phyloP scores from a whole-genome alignment of 2,113 vertebrate genomes.

The Pollachius pollachius region DNA sequence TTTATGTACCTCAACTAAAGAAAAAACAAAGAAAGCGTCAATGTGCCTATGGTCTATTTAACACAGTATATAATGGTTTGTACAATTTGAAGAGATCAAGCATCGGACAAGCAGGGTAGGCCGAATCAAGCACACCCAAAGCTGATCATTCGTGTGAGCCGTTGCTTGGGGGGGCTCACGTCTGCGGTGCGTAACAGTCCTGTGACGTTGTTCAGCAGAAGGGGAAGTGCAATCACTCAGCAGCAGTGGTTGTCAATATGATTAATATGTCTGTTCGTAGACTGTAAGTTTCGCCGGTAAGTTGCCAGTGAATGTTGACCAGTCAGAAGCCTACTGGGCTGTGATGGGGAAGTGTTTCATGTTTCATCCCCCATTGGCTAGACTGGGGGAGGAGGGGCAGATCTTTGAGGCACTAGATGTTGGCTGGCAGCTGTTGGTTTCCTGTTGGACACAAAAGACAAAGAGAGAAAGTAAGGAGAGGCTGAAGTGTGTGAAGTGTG shows the following conservation, averaged over 20 bases:
- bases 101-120: not conserved
- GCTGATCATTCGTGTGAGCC: slow-evolving; percentile 17
- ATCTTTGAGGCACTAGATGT: slow-evolving; percentile 74
- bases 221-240: slow-evolving; percentile 26
- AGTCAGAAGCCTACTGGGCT: too few species aligned
- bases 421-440: slow-evolving; percentile 62
- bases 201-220: slow-evolving; percentile 38
- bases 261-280: too few species aligned
- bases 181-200: slow-evolving; percentile 44
- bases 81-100: slow-evolving; percentile 17
- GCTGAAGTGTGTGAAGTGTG: too few species aligned
- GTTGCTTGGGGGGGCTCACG: too few species aligned
- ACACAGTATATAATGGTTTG: slow-evolving; percentile 25
- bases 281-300: not conserved
- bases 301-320: not conserved
- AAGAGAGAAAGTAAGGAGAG: not conserved
- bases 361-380: slow-evolving; percentile 42
- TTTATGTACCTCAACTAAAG: too few species aligned
- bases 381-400: slow-evolving; percentile 70
- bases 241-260: slow-evolving; percentile 33
- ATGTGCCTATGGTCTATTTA: slow-evolving; percentile 2
- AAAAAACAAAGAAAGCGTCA: too few species aligned
- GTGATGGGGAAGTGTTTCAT: too few species aligned
- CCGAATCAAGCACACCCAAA: not conserved
- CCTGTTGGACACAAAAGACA: slow-evolving; percentile 14